Evolutionary conservation across 1,140 invertebrate species (phyloP).

Genomic region (Aphelinus atriplicis): DNA sequence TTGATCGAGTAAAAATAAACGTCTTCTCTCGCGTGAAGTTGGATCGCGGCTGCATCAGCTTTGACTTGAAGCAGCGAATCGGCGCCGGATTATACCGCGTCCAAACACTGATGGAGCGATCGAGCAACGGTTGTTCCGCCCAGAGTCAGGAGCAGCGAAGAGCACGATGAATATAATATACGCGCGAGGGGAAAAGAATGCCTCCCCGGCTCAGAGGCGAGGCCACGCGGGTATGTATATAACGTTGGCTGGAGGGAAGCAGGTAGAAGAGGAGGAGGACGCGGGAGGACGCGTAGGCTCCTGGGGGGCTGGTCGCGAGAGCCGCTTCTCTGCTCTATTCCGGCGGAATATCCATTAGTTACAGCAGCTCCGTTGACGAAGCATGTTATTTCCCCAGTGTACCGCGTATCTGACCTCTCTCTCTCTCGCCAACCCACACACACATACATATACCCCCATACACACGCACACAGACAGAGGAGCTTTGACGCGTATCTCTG

Average conservation of each 20-base stretch:
- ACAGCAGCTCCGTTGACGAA: conserved; percentile 66
- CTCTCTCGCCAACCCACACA: conserved; percentile 5
- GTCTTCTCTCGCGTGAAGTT: no score
- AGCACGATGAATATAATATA: no score
- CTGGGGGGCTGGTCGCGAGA: conserved; percentile 48
- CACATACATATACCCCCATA: not conserved
- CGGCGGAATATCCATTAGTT: conserved; percentile 65
- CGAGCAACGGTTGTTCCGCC: no score
- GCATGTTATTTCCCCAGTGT: conserved; percentile 67
- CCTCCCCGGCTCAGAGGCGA: no score
- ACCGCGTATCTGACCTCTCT: conserved; percentile 36
- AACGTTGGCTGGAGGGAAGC: no score
- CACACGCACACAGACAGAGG: not conserved
- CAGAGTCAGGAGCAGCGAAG: conserved; percentile 2
- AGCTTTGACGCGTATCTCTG: not conserved
- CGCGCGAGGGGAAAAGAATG: no score
- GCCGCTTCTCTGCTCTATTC: conserved; percentile 59
- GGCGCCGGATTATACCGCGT: no score
- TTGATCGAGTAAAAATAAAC: no score
- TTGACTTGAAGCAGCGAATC: no score
- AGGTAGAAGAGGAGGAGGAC: not conserved
- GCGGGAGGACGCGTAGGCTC: conserved; percentile 28
- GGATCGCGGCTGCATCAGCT: no score
- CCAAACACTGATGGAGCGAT: no score
- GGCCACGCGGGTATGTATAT: no score